These are phyloP conservation scores for Anguilla rostrata DNA, from an alignment of 2,113 vertebrate species.

Conservation along the genomic window DNA sequence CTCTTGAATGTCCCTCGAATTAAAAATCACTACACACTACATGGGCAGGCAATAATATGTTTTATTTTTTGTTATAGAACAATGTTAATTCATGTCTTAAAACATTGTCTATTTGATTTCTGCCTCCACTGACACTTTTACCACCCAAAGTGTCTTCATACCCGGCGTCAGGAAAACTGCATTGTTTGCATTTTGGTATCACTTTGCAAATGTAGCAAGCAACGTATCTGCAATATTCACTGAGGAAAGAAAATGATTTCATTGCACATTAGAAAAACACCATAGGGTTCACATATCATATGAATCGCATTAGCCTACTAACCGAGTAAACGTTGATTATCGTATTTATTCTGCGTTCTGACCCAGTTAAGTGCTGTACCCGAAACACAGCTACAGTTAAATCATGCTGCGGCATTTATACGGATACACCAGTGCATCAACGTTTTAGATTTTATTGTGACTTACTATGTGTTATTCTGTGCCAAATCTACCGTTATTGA, in stretches of 20 bases:
- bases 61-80: slow-evolving; percentile 32
- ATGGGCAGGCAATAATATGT: slow-evolving; percentile 27
- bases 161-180: not conserved
- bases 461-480: slow-evolving; percentile 56
- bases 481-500: slow-evolving; percentile 65
- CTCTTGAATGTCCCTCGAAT: slow-evolving; percentile 9
- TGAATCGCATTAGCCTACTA: not conserved
- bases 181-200: slow-evolving; percentile 5
- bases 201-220: slow-evolving; percentile 18
- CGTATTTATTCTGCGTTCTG: slow-evolving; percentile 9
- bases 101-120: not conserved
- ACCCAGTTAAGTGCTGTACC: not conserved
- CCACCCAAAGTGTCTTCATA: not conserved
- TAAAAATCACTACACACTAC: slow-evolving; percentile 15
- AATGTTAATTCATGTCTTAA: slow-evolving; percentile 36
- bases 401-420: slow-evolving; percentile 16
- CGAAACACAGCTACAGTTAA: not conserved
- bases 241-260: not conserved
- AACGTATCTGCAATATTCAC: not conserved
- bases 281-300: not conserved
- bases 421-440: not conserved
- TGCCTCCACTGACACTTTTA: slow-evolving; percentile 8
- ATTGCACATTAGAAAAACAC: not conserved
- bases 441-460: slow-evolving; percentile 13
- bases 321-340: slow-evolving; percentile 8